phyloP scores from a whole-genome alignment of 2,113 vertebrate genomes.

The Arvicanthis niloticus region DNA sequence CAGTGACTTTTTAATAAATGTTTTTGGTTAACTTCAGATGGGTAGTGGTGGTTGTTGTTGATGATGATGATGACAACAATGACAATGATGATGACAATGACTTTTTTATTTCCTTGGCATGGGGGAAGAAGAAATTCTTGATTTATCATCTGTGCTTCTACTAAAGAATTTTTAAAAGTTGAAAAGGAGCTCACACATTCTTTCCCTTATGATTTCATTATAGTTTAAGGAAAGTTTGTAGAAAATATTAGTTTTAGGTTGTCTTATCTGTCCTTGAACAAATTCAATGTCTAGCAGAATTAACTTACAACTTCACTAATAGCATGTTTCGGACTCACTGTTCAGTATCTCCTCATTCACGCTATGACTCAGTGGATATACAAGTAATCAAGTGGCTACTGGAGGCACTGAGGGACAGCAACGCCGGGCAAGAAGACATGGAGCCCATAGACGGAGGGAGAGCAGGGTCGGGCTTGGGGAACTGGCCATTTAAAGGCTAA shows the following conservation, averaged over 20 bases:
- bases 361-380: background rate
- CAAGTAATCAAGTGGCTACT: background rate
- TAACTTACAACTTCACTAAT: background rate
- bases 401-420: background rate
- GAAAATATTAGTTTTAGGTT: conserved; percentile 23
- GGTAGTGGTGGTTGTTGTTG: background rate
- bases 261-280: background rate
- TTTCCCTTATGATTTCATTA: conserved; percentile 12
- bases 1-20: background rate
- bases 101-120: background rate
- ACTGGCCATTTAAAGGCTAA: background rate
- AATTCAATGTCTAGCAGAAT: background rate
- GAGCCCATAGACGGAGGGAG: background rate
- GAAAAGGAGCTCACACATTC: background rate
- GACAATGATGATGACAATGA: no score
- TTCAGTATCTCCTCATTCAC: background rate
- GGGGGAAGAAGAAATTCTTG: background rate
- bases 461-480: background rate
- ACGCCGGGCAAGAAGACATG: background rate
- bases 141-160: background rate
- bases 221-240: background rate
- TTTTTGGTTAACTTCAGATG: conserved; percentile 14
- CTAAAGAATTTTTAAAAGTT: conserved; percentile 42
- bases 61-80: no score
- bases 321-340: background rate